Evolutionary conservation across 2,888 invertebrate species (phyloP), one percentile per base, ranked within the genome.

Genomic region (Pristionchus fissidentatus): DNA sequence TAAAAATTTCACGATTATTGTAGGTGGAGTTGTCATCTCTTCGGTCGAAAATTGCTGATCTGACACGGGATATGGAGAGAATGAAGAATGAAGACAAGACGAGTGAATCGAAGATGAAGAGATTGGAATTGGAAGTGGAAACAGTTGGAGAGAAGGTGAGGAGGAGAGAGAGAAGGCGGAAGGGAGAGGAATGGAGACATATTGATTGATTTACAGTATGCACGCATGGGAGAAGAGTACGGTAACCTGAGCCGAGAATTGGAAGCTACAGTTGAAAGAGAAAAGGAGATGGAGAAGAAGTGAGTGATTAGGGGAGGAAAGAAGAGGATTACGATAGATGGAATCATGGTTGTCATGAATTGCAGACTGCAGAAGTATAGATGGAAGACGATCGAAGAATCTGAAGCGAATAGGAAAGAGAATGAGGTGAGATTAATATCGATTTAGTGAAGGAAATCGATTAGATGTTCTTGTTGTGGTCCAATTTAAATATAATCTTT

Each of bases 91-190:
- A 19, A 13, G 75, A 75, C 41, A 75, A 35, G n/a, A 62, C 3
- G 22, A 35, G 35, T 62, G 62, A n/a, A 62, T 13, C 13, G 62
- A 62, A 62, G 62, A 62, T 62, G 29, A 62, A 35, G 13, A 3
- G 62, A 62, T 32, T 62, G 26, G 75, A 75, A 43, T 41, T 19
- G n/a, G 43, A 75, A 46, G n/a, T 43, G 22, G 43, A 75, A 43
- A 19, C n/a, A 13, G 26, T 29, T 26, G n/a, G 43, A 43, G 46
- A 75, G 15, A 10, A 43, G 41, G 75, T 41, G 41, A 46, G 43
- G 19, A 46, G 29, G 75, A n/a, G n/a, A 22, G 55, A 22, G 22
- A 55, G 55, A 26, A 57, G n/a, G 57, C 13, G 35, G 22, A 62
- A n/a, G n/a, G 62, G 32, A 62, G 62, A 62, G 55, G 10, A 19